phyloP scores from a whole-genome alignment of 1,140 invertebrate species.

The Tetramorium alpestre region DNA sequence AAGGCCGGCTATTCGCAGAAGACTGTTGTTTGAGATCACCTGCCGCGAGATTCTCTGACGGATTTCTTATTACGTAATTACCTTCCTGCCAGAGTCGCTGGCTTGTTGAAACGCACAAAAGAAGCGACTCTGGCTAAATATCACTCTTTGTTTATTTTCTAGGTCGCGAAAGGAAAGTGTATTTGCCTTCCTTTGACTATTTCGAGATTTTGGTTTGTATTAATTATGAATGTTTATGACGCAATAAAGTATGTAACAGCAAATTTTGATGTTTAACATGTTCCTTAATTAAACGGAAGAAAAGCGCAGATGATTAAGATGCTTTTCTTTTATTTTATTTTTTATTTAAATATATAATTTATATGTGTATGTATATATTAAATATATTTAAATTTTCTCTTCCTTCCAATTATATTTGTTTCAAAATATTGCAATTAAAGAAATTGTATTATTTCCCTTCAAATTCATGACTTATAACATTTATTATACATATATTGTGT shows the following conservation, averaged over 20 bases:
- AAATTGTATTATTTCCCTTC: not conserved
- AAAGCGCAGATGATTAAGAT: not conserved
- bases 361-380: not conserved
- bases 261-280: conserved; percentile 38
- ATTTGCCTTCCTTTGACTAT: not conserved
- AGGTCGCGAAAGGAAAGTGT: conserved; percentile 36
- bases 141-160: conserved; percentile 57
- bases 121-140: not conserved
- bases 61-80: conserved; percentile 62
- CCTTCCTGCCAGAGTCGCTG: conserved; percentile 18
- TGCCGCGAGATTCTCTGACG: conserved; percentile 42
- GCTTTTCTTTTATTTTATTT: not conserved
- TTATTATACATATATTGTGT: not conserved
- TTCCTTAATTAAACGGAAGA: not conserved
- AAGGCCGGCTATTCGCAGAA: conserved; percentile 16
- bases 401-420: not conserved
- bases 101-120: conserved; percentile 25
- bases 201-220: not conserved
- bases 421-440: too few species aligned
- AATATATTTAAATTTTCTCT: not conserved
- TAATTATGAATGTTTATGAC: conserved; percentile 6
- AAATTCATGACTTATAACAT: not conserved
- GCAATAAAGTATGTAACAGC: not conserved
- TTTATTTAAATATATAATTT: not conserved
- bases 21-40: conserved; percentile 52